These are phyloP conservation scores for Spea bombifrons DNA, from an alignment of 2,113 vertebrate species.

Conservation along the genomic window DNA sequence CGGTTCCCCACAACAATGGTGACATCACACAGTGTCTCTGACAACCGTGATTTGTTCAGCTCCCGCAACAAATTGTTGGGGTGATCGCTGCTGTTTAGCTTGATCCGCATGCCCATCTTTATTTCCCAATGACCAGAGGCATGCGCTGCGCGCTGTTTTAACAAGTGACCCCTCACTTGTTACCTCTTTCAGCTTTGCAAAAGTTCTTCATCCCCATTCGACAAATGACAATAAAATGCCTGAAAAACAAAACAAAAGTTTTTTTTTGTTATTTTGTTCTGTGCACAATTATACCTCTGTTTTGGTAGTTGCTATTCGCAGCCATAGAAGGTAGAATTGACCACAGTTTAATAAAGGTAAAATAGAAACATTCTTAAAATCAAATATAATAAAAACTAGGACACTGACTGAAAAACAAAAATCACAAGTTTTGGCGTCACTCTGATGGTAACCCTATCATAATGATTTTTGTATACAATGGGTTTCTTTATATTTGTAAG, in stretches of 20 bases:
- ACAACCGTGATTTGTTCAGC: slow-evolving; percentile 88
- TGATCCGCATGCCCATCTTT: slow-evolving; percentile 93
- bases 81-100: slow-evolving; percentile 86
- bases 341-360: too few species aligned
- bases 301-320: too few species aligned
- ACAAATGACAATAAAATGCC: not conserved
- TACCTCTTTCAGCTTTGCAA: slow-evolving; percentile 12
- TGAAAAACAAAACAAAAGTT: slow-evolving; percentile 21
- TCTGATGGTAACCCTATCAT: too few species aligned
- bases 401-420: too few species aligned
- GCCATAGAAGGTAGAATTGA: too few species aligned
- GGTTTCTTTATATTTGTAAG: too few species aligned
- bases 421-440: too few species aligned
- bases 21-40: slow-evolving; percentile 87
- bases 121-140: not conserved
- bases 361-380: too few species aligned
- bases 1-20: slow-evolving; percentile 85
- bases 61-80: slow-evolving; percentile 86
- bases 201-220: slow-evolving; percentile 34
- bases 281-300: too few species aligned
- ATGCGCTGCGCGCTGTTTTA: slow-evolving; percentile 3
- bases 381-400: too few species aligned
- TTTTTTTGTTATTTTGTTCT: too few species aligned
- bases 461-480: too few species aligned
- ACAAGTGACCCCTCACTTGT: slow-evolving; percentile 16